Evolutionary conservation across 2,797 vertebrate species (phyloP).

Genomic region (Hafferia zeledoni): DNA sequence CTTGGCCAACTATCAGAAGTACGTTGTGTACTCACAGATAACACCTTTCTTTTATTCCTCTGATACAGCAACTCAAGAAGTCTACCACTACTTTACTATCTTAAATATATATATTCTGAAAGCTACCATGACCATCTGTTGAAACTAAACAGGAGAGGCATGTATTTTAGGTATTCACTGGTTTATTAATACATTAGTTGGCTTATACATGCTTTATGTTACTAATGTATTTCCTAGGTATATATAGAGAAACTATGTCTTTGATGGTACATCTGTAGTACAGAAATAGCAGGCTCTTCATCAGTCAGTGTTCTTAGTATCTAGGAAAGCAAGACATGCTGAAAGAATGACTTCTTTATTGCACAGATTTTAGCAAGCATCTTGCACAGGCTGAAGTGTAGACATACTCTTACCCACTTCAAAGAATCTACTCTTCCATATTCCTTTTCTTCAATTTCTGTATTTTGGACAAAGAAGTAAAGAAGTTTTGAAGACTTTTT

Average conservation of each 20-base stretch:
- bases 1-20: neutral
- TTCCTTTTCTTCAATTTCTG: neutral
- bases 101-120: neutral
- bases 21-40: neutral
- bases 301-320: neutral
- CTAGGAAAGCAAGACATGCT: neutral
- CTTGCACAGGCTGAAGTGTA: neutral
- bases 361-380: neutral
- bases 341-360: neutral
- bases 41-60: neutral
- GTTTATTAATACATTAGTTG: neutral
- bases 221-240: neutral
- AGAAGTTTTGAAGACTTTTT: neutral
- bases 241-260: neutral
- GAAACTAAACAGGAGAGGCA: neutral
- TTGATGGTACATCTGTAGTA: neutral
- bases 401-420: neutral
- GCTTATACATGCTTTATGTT: neutral
- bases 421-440: neutral
- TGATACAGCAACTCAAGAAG: neutral
- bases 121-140: neutral
- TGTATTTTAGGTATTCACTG: neutral
- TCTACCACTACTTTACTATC: neutral
- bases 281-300: neutral
- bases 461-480: neutral